Base-by-base conservation (phyloP, 2,888 invertebrate species). In the Chloromyia formosa region DNA sequence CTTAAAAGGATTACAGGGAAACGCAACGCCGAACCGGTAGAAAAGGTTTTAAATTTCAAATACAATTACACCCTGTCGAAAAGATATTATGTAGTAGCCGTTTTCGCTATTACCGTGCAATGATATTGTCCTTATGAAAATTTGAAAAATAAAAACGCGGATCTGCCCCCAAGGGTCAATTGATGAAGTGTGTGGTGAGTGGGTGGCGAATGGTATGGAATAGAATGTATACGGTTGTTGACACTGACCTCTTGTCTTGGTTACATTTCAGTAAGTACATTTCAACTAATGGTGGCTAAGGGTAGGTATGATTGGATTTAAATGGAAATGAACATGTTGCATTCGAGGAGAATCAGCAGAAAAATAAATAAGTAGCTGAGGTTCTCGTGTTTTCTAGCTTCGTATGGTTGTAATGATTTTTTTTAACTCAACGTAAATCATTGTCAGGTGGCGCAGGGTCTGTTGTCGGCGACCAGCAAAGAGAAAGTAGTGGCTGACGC, bases 171-270 rank as follows among this genome's bases (percentile, higher is more conserved):
- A 27, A 22, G 23, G 61, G 27, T 27, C 42, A 64, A 22, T 64
- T 0, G 20, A n/a, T 22, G 20, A 20, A 49, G 12, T 18, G 18
- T 35, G 18, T 40, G 42, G 12, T 40, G 76, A 75, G 53, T 74
- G 73, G 71, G 73, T 69, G 74, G 72, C n/a, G n/a, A n/a, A n/a
- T n/a, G n/a, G n/a, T 71, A 74, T 76, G 73, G 27, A 35, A 35
- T 23, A 45, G 40, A 53, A 40, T 1, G 35, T 12, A 61, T 14
- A 14, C 27, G 27, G 23, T 45, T 23, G 80, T 81, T 83, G 83
- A 82, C 83, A 83, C 80, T 82, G 80, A 81, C 81, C 83, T 83
- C 83, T 61, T 16, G 61, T 27, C 35, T 61, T 61, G 61, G 35
- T 61, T 61, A 61, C 61, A 61, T 20, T 16, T 20, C 18, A 18